Evolutionary conservation across 2,797 vertebrate genomes (phyloP), one percentile per base, ranked within the genome.

Genomic region (Tokudaia muenninki): DNA sequence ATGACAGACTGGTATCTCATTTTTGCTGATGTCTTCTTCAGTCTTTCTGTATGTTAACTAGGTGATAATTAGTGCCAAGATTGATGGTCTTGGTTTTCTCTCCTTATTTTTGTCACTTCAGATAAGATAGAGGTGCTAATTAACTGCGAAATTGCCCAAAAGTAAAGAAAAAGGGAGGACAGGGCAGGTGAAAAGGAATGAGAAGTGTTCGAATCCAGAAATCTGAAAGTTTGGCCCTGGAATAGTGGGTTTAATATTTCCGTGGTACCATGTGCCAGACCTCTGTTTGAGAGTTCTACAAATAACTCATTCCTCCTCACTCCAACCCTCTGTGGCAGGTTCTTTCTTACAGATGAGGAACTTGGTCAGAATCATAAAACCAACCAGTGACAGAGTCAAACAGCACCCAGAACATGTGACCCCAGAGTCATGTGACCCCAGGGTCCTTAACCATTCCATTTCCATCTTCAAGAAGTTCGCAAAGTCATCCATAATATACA

Each of bases 1-100:
- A 31, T 63, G 65, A 89, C 47, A 78, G 61, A 16, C 24, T 57
- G 34, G 44, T 78, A 86, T 81, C 52, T 94, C 57, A 80, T 50
- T 89, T 94, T 92, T 80, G n/a, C 52, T 96, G 87, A 95, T 63
- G 80, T 57, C 17, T 81, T 96, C 79, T 81, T 96, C 79, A 78
- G 47, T 8, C 44, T 93, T 97, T 95, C 90, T 67, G 91, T 80
- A 87, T 87, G 92, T 89, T 93, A 93, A 81, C 72, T 92, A 82
- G 31, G 83, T 90, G 94, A 97, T 96, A 97, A 97, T 97, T 96
- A 96, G 93, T 55, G 95, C 31, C 57, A 84, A 93, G 92, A 94
- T 77, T 41, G 31, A 87, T 86, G 89, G 47, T 84, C 91, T 95
- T 81, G 75, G 94, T 92, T 95, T 96, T 67, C 77, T 74, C 61